These are phyloP conservation scores for Drosophila phalerata DNA, from an alignment of 2,888 invertebrate species.

Conservation along the genomic window DNA sequence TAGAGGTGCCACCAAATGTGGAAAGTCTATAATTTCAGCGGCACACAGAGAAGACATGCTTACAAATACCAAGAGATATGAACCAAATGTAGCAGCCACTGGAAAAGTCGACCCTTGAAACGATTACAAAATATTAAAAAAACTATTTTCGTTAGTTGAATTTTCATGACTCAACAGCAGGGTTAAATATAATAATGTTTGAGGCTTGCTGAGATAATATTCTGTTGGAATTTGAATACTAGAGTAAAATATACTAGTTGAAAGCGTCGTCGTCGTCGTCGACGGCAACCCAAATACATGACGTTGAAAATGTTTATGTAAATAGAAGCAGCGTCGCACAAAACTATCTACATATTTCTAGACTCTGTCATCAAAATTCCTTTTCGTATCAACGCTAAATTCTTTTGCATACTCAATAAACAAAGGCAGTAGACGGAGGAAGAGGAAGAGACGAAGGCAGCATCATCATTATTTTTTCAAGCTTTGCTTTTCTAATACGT, in stretches of 20 bases:
- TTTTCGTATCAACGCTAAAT: slow-evolving; percentile 38
- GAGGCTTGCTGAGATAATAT: slow-evolving; percentile 9
- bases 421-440: slow-evolving; percentile 9
- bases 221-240: slow-evolving; percentile 10
- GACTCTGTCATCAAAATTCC: slow-evolving; percentile 43
- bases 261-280: not conserved
- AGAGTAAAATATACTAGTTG: not conserved
- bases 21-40: slow-evolving; percentile 33
- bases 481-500: slow-evolving; percentile 17
- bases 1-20: slow-evolving; percentile 39
- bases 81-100: not conserved
- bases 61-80: not conserved
- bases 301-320: slow-evolving; percentile 24
- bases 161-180: not conserved
- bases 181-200: not conserved
- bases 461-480: slow-evolving; percentile 37
- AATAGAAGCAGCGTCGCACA: slow-evolving; percentile 20
- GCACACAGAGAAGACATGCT: not conserved
- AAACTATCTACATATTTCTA: slow-evolving; percentile 20
- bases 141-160: slow-evolving; percentile 8
- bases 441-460: slow-evolving; percentile 2
- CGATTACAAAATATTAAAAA: slow-evolving; percentile 10
- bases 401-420: slow-evolving; percentile 36
- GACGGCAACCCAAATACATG: slow-evolving; percentile 24
- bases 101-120: slow-evolving; percentile 7